Conservation (phyloP, 2,113 vertebrate species). For the Nerophis ophidion region DNA sequence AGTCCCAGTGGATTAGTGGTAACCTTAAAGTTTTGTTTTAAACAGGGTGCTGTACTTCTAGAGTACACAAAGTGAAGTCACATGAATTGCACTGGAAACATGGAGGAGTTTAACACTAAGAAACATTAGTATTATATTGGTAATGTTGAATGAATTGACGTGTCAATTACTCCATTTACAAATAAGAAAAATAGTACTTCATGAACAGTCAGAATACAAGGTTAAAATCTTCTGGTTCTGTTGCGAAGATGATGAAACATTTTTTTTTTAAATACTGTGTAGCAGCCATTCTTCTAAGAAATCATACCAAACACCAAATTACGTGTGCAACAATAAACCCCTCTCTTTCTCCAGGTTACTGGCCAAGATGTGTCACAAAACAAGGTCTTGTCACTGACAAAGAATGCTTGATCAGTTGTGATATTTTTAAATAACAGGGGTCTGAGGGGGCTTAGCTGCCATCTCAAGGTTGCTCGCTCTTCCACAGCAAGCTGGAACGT, state of each 20-base stretch:
- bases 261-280: too few relatives aligned
- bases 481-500: conserved; percentile 81
- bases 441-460: conserved; percentile 72
- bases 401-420: conserved; percentile 2
- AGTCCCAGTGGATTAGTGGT: conserved; percentile 40
- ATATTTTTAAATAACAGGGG: conserved; percentile 73
- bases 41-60: background rate
- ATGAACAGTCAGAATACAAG: conserved; percentile 16
- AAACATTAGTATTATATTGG: background rate
- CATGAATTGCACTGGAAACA: background rate
- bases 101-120: too few relatives aligned
- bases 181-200: background rate
- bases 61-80: background rate
- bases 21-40: conserved; percentile 28
- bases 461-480: conserved; percentile 82
- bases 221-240: conserved; percentile 46
- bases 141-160: background rate
- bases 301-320: conserved; percentile 9
- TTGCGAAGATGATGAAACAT: conserved; percentile 43
- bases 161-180: background rate
- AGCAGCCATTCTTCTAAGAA: background rate
- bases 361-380: conserved; percentile 39
- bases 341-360: conserved; percentile 56
- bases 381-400: conserved; percentile 10
- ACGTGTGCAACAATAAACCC: conserved; percentile 19